Evolutionary conservation across 2,888 invertebrate species (phyloP), one percentile per base, ranked within the genome.

Genomic region (Ophioninae sp.): DNA sequence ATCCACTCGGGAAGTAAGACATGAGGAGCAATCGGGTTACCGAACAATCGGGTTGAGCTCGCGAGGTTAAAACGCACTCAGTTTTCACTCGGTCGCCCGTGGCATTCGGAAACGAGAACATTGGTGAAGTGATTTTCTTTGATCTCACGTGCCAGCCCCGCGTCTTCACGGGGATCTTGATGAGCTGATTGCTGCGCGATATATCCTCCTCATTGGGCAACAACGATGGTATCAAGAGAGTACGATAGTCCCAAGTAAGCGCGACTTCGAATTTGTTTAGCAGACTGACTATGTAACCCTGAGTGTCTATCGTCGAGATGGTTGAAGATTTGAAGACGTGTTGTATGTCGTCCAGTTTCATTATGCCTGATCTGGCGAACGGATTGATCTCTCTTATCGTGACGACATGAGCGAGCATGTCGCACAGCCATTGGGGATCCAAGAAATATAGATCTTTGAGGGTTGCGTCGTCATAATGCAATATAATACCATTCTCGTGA

Each of bases 361-460:
- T 99, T 69, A 99, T 87, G 93, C 98, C 99, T 81, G 96, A 97
- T 86, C 96, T 95, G 0, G 98, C 98, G 92, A 99, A 99, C 0
- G 98, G 98, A 94, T 99, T 99, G 87, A 99, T 98, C 93, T 99
- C 99, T n/a, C 98, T 93, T 23, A 99, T 98, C 0, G 99, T 98
- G 56, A 99, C 98, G 0, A 99, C 98, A 92, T 98, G 98, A 0
- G 99, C 99, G 59, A 99, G 93, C 95, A 99, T 97, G 92, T 99
- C 99, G 93, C 99, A 99, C 62, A 99, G 94, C 99, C 99, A 99
- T 92, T 99, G 99, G 0, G 99, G 99, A 93, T 99, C 97, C 65
- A 99, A 93, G 93, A 99, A 99, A 93, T 99, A 99, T 72, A 99
- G 94, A 93, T 99, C 99, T 90, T 98, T 97, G 2, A 99, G 93